A percentile compares a stretch with the other conserved stretches of the same genome.
Evolutionary conservation across 2,888 invertebrate species (phyloP).

Genomic region (Theodoxus fluviatilis): DNA sequence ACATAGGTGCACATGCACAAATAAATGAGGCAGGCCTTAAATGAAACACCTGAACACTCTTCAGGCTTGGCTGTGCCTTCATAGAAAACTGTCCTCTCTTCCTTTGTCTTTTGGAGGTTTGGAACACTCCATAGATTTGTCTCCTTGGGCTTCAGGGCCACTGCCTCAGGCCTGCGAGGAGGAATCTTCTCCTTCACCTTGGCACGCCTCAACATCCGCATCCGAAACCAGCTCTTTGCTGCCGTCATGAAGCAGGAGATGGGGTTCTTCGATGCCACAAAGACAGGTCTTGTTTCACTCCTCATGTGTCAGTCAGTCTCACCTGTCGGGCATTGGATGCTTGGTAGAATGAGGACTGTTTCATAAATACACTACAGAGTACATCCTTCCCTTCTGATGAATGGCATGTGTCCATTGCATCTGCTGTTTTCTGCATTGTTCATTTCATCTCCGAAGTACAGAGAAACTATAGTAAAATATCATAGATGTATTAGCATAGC

Average conservation of each 20-base stretch:
- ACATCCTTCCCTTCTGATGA: neutral
- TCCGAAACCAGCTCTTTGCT: constrained; percentile 58
- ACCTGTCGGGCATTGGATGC: too few species aligned
- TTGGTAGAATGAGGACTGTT: neutral
- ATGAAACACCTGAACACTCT: too few species aligned
- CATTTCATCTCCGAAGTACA: neutral
- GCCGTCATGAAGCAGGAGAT: constrained; percentile 63
- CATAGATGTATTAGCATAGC: too few species aligned
- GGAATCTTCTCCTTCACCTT: constrained; percentile 62
- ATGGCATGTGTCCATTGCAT: neutral
- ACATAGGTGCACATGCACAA: too few species aligned
- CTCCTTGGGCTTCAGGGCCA: constrained; percentile 55
- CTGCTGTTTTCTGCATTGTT: neutral
- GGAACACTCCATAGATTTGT: too few species aligned
- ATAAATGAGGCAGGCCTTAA: too few species aligned
- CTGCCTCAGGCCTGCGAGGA: constrained; percentile 62
- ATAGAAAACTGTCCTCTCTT: too few species aligned
- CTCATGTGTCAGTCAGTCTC: too few species aligned
- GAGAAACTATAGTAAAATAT: too few species aligned
- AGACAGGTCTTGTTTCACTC: too few species aligned
- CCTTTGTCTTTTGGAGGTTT: too few species aligned
- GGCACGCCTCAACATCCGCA: constrained; percentile 58
- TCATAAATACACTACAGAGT: neutral
- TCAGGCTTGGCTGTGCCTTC: too few species aligned
- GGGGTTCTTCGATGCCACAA: constrained; percentile 64